Base-by-base conservation (phyloP, 1,140 invertebrate species). In the Eumaeus atala region DNA sequence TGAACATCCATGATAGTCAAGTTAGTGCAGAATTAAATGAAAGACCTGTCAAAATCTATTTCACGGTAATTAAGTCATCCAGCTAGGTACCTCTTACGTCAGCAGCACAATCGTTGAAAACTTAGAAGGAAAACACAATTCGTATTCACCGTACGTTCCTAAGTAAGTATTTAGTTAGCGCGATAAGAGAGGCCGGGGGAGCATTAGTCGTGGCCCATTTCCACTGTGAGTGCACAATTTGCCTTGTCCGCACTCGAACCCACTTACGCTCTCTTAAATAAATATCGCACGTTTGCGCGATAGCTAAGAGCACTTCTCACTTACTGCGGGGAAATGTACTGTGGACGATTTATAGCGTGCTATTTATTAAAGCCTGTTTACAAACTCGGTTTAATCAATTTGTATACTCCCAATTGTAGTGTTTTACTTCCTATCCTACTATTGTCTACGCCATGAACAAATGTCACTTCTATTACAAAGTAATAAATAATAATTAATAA, bases 161-260 rank as follows among this genome's bases (percentile, higher is more conserved):
- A 40, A 40, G 14, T 14, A 40, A 40, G 38, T 40, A 14, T 40
- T 40, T 40, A 40, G n/a, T 40, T 16, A n/a, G 38, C 14, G 51
- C 37, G 37, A 10, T 35, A 18, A 18, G 16, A 16, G 16, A 34
- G n/a, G 40, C 18, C 36, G 54, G 35, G 47, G 21, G 37, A 40
- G 66, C 81, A 84, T 84, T 82, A 81, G 81, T 81, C 70, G 63
- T 74, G 77, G 77, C 55, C 72, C 75, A 84, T 83, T 84, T 72
- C 66, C 72, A 49, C 54, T 51, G 53, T 56, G 71, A 82, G 78
- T 77, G 75, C 71, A 59, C 64, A 64, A 68, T 74, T 74, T 69
- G 68, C 69, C 37, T 62, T 66, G 65, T 58, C 62, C 67, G 60
- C 58, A 59, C 63, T 58, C 62, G 51, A 53, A 52, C 67, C 66